A percentile compares a stretch with the other conserved stretches of the same genome.
Evolutionary conservation across 1,140 invertebrate species (phyloP).

Genomic region (Diachasma alloeum): DNA sequence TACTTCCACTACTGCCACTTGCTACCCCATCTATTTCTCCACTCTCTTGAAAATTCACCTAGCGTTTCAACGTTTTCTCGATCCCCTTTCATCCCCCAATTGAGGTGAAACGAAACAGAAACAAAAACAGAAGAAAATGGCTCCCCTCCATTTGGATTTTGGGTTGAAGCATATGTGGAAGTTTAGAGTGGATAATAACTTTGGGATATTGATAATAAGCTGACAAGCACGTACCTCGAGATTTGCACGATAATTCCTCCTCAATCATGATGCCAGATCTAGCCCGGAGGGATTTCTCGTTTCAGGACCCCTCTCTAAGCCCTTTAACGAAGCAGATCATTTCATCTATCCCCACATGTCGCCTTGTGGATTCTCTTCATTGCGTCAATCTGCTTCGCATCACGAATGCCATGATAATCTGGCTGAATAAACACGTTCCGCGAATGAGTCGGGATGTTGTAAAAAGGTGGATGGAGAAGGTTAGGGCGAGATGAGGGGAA

Average conservation of each 20-base stretch:
- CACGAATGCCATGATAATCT: neutral
- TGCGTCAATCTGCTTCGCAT: neutral
- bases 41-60: conserved; percentile 8
- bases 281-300: conserved; percentile 46
- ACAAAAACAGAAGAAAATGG: neutral
- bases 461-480: neutral
- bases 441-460: neutral
- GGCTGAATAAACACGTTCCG: neutral
- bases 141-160: neutral
- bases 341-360: conserved; percentile 19
- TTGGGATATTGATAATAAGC: conserved; percentile 61
- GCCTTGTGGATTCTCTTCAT: neutral
- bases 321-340: conserved; percentile 61
- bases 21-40: neutral
- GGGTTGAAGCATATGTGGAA: neutral
- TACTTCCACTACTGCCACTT: conserved; percentile 1
- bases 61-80: neutral
- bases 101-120: neutral
- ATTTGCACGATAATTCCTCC: conserved; percentile 52
- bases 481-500: neutral
- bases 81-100: neutral
- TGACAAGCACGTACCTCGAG: conserved; percentile 37
- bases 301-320: conserved; percentile 54
- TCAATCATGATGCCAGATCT: conserved; percentile 46
- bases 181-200: conserved; percentile 36